Evolutionary conservation across 2,888 invertebrate genomes (phyloP).

Genomic region (Calephelis perditalis): DNA sequence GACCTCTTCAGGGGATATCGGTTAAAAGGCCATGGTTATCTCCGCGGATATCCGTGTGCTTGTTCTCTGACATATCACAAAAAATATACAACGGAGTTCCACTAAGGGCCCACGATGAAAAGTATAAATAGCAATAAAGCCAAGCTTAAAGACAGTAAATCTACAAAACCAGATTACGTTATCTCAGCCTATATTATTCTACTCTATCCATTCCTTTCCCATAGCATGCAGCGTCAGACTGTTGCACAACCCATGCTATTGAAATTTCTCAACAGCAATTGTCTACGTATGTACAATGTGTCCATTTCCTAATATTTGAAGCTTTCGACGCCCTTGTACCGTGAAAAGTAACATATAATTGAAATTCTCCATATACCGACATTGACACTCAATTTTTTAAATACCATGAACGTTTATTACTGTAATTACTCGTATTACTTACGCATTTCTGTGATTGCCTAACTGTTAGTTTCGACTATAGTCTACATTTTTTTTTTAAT

Average conservation of each 20-base stretch:
- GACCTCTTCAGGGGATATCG: too few species aligned
- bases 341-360: slow-evolving; percentile 1
- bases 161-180: slow-evolving; percentile 17
- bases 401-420: neutral
- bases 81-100: too few species aligned
- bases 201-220: slow-evolving; percentile 16
- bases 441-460: too few species aligned
- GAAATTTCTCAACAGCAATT: slow-evolving; percentile 7
- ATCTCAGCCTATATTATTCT: neutral
- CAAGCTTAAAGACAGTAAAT: too few species aligned
- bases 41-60: too few species aligned
- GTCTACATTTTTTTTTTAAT: too few species aligned
- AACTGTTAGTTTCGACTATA: too few species aligned
- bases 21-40: too few species aligned
- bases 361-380: slow-evolving; percentile 2
- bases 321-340: slow-evolving; percentile 28
- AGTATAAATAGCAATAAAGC: too few species aligned
- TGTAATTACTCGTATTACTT: too few species aligned
- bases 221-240: slow-evolving; percentile 19
- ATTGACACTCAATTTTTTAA: neutral
- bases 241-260: neutral
- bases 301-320: slow-evolving; percentile 15
- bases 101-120: too few species aligned
- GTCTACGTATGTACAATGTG: slow-evolving; percentile 8
- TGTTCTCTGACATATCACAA: too few species aligned